Percentiles rank a stretch among this genome's conserved stretches.
phyloP scores from a whole-genome alignment of 2,113 vertebrate genomes.

The Choloepus hoffmanni region DNA sequence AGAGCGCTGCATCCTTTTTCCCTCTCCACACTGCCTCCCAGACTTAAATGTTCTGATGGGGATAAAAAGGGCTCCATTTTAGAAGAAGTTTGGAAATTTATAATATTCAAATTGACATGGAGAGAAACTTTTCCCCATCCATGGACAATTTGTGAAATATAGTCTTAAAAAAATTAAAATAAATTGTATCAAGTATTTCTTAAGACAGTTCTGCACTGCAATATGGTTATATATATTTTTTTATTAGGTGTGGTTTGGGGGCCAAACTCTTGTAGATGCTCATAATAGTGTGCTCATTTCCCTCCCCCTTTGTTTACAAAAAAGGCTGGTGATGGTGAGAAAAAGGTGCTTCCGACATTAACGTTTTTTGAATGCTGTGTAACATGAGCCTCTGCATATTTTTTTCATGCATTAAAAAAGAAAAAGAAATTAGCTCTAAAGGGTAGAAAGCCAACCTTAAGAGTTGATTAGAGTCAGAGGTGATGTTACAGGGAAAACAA shows the following conservation, averaged over 20 bases:
- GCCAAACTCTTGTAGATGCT: not conserved
- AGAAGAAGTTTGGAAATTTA: not conserved
- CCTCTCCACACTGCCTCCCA: rapidly evolving
- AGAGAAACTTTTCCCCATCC: not conserved
- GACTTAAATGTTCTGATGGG: not conserved
- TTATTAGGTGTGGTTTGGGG: not conserved
- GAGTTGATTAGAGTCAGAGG: conserved; percentile 62
- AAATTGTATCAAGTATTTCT: not conserved
- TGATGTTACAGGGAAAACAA: conserved; percentile 76
- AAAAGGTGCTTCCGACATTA: conserved; percentile 50
- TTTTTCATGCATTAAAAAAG: not conserved
- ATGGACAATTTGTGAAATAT: not conserved
- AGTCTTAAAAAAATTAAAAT: not conserved
- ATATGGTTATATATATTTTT: too few species aligned
- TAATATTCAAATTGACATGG: not conserved
- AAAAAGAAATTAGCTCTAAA: conserved; percentile 44
- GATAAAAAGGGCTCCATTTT: not conserved
- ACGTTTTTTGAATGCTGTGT: conserved; percentile 68
- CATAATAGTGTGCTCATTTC: not conserved
- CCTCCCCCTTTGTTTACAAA: conserved; percentile 64
- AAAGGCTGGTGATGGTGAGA: conserved; percentile 49
- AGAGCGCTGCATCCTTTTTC: too few species aligned
- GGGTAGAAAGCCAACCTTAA: conserved; percentile 58
- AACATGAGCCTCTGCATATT: not conserved
- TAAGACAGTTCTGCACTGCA: not conserved